Base-by-base conservation (phyloP, 2,797 vertebrate genomes). In the Coccyzus lansbergi region DNA sequence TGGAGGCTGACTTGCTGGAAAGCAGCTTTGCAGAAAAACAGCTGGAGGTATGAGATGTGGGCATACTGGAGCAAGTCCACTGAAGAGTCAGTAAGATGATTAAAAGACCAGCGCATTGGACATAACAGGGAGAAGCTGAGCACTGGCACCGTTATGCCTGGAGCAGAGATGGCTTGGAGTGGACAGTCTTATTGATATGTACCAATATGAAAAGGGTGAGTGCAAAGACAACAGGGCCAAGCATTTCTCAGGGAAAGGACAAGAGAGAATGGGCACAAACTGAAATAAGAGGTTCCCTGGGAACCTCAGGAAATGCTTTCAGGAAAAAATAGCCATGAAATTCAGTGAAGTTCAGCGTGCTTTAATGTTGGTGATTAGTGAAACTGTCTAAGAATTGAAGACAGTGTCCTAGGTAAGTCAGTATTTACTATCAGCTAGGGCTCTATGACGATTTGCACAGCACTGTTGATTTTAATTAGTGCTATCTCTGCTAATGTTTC, bases 181-280 rank as follows among this genome's bases (percentile, higher is more conserved):
- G 1, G 15, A 7, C 16, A 26, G n/a, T 58, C 1, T 5, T 62
- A 33, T 2, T 10, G 17, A 6, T 2, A 3, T 33, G 12, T 40
- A 19, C 25, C n/a, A 53, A 21, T 38, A 72, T 12, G 13, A 69
- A 29, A 71, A 48, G 36, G 28, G 15, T 60, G 0, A 0, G 15
- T 68, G 5, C 26, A 64, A 75, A 70, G 17, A 13, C 8, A 20
- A 36, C 3, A 2, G 15, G 53, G 13, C 8, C 22, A 74, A 48
- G 20, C n/a, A 62, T 12, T 68, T 22, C n/a, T 80, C 17, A 16
- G 49, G 36, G 28, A 26, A 36, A 38, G n/a, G 7, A 29, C 28
- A 8, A 64, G 49, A 81, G 56, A 7, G 6, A 34, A 2, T 31
- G 7, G 7, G 20, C 14, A 24, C 48, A 46, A 62, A 26, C 6